Conservation (phyloP, 1,140 invertebrate species). For the Pseudomyrmex cubaensis region DNA sequence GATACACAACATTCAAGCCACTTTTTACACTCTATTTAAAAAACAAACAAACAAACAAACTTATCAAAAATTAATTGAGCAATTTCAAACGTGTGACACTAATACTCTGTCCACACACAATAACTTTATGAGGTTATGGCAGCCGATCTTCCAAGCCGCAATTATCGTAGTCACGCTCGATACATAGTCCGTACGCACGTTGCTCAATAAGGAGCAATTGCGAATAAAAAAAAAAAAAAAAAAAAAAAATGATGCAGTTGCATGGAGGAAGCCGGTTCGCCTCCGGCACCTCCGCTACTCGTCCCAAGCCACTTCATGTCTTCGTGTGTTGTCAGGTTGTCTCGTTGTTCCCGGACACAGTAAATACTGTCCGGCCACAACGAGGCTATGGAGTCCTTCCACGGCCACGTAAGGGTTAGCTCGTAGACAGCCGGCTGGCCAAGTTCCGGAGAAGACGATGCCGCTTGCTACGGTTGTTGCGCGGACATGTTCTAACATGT, state of each 20-base stretch:
- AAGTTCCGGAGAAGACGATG: conserved; percentile 47
- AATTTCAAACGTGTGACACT: conserved; percentile 12
- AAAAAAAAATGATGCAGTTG: conserved; percentile 81
- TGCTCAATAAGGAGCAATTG: conserved; percentile 8
- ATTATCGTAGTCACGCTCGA: neutral
- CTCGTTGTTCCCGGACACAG: conserved; percentile 61
- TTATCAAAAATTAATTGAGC: too few species aligned
- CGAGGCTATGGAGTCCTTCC: conserved; percentile 42
- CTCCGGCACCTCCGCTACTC: conserved; percentile 81
- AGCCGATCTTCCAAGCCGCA: conserved; percentile 10
- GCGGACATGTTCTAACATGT: conserved; percentile 55
- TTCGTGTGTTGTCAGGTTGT: conserved; percentile 71
- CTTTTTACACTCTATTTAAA: neutral
- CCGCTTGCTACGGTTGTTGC: conserved; percentile 60
- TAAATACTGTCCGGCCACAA: conserved; percentile 39
- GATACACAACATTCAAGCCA: neutral
- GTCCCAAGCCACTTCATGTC: conserved; percentile 84
- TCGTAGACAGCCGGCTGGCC: conserved; percentile 64
- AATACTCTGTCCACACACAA: neutral
- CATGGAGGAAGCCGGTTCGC: conserved; percentile 84
- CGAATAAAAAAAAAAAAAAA: conserved; percentile 5
- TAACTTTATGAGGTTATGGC: conserved; percentile 61
- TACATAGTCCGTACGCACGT: neutral
- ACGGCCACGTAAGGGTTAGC: conserved; percentile 66
- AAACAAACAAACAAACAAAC: too few species aligned